Percentiles rank a stretch among this genome's conserved stretches.
Evolutionary conservation across 92 coral and sea anemone genomes (phyloP).

Genomic region (Desmophyllum pertusum): DNA sequence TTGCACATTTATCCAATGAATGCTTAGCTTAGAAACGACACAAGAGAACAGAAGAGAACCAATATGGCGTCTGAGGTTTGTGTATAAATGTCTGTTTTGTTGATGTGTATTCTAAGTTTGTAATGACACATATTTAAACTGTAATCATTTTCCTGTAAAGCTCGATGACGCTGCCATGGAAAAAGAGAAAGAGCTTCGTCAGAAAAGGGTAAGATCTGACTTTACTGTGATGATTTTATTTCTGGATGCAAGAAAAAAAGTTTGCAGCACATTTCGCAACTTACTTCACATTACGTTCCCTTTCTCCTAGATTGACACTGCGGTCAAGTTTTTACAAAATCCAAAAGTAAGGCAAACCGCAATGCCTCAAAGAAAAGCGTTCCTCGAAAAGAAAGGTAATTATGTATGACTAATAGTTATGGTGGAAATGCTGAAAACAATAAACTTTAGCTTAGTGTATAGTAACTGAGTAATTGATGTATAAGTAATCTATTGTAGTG

Average conservation of each 20-base stretch:
- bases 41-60: neutral
- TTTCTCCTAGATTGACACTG: conserved; percentile 80
- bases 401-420: no score
- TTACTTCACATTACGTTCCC: neutral
- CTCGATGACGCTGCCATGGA: conserved; percentile 49
- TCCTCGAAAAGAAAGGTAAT: conserved; percentile 90
- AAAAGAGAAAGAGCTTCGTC: conserved; percentile 64
- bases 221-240: neutral
- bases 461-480: no score
- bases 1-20: neutral
- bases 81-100: neutral
- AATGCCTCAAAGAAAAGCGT: conserved; percentile 78
- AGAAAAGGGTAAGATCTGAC: conserved; percentile 61
- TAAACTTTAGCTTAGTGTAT: no score
- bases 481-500: no score
- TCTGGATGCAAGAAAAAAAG: neutral
- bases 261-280: neutral
- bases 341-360: conserved; percentile 90
- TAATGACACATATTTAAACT: neutral
- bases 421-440: no score
- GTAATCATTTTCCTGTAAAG: neutral
- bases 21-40: neutral
- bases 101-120: neutral
- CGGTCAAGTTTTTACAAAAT: conserved; percentile 93
- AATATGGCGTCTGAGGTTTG: conserved; percentile 44